Base-by-base conservation (phyloP, 2,113 vertebrate species). In the Nematolebias whitei region DNA sequence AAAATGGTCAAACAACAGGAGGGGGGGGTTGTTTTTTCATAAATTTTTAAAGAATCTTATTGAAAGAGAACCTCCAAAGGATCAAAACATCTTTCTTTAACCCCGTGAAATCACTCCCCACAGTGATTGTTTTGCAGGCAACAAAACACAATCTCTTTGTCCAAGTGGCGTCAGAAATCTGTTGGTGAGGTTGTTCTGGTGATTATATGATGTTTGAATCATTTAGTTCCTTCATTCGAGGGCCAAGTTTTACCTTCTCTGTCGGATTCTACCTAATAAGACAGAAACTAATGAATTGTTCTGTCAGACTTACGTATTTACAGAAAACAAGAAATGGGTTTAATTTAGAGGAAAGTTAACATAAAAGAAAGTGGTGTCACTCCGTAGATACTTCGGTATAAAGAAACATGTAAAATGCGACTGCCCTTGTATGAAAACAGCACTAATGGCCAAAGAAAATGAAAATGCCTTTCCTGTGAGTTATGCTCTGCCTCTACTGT, bases 71-170 rank as follows among this genome's bases (percentile, higher is more conserved):
- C 52, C 41, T 76, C 61, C 59, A 58, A 63, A 82, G 77, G 47
- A 87, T 87, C 82, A 78, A 76, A 85, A 76, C 44, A 65, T 73
- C 65, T 79, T 62, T 82, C 63, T 79, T 86, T 80, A 75, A 38
- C 61, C 76, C 64, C 63, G 54, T 68, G 66, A 74, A 75, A 64
- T 66, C 58, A 69, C 71, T 60, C 73, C 71, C 74, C 35, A 53
- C 68, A 69, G 80, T 9, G 22, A 69, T 70, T 76, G 63, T 79
- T 69, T 73, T 65, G 60, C 61, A 57, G 63, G 18, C 71, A 83
- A 69, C 63, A 70, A 51, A 78, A 58, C 66, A 63, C 67, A 74
- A 55, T 65, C 57, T 61, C n/a, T 65, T 35, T 68, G 61, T 74
- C 14, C 48, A 32, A 43, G 48, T 45, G 62, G 51, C 58, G 56